A percentile compares a stretch with the other conserved stretches of the same genome.
These are phyloP conservation scores for Spondyliosoma cantharus DNA, from an alignment of 2,797 vertebrate species.

Conservation along the genomic window DNA sequence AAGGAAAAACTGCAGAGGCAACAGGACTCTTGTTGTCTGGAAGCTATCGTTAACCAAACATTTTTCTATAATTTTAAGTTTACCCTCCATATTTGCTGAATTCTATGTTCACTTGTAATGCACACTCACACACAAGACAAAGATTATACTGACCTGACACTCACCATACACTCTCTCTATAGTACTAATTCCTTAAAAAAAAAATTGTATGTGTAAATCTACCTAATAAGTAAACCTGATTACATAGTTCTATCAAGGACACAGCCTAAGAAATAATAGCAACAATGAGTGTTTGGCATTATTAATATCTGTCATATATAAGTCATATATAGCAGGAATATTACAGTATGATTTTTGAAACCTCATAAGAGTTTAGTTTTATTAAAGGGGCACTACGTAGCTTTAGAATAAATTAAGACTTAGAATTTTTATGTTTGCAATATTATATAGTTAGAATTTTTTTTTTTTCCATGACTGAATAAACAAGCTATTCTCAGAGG, in stretches of 20 bases:
- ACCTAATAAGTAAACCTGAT: not conserved
- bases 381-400: not conserved
- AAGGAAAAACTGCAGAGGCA: not conserved
- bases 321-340: not conserved
- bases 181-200: not conserved
- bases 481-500: too few relatives aligned
- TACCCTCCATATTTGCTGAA: not conserved
- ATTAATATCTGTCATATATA: not conserved
- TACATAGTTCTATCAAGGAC: not conserved
- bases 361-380: not conserved
- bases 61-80: not conserved
- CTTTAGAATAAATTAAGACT: too few relatives aligned
- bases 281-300: not conserved
- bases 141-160: not conserved
- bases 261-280: not conserved
- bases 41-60: not conserved
- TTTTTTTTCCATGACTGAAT: too few relatives aligned
- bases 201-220: not conserved
- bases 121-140: not conserved
- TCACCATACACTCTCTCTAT: not conserved
- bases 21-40: not conserved
- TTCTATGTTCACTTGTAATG: not conserved
- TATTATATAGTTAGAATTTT: too few relatives aligned
- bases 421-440: too few relatives aligned
- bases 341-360: not conserved